phyloP scores from a whole-genome alignment of 1,140 invertebrate species.

The Polyergus mexicanus region DNA sequence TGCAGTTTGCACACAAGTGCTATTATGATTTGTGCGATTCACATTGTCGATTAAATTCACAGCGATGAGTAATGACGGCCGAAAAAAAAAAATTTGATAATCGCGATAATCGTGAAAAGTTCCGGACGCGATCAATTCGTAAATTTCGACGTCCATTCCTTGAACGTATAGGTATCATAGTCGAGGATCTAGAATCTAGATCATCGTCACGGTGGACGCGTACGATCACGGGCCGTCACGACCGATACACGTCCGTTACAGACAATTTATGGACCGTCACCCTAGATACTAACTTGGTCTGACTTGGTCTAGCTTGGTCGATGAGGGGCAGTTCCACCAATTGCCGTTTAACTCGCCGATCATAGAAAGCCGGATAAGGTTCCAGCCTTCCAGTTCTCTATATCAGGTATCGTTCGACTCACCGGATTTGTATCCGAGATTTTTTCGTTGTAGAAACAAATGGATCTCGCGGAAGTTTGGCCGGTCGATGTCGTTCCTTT shows the following conservation, averaged over 20 bases:
- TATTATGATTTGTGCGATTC: slow-evolving; percentile 41
- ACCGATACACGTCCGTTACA: slow-evolving; percentile 18
- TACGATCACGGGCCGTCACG: background rate
- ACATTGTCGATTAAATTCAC: slow-evolving; percentile 28
- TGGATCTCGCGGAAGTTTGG: slow-evolving; percentile 97
- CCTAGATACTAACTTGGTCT: slow-evolving; percentile 77
- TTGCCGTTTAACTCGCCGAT: slow-evolving; percentile 85
- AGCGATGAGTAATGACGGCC: background rate
- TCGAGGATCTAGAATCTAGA: background rate
- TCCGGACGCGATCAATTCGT: slow-evolving; percentile 1
- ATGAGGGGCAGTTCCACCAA: slow-evolving; percentile 81
- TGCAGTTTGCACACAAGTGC: slow-evolving; percentile 8
- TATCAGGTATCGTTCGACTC: slow-evolving; percentile 84
- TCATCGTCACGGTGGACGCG: slow-evolving; percentile 18
- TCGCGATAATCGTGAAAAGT: slow-evolving; percentile 14
- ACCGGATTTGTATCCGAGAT: slow-evolving; percentile 92
- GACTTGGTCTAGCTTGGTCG: slow-evolving; percentile 75
- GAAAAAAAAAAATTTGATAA: slow-evolving; percentile 9
- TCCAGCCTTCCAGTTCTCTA: slow-evolving; percentile 83
- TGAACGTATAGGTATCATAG: background rate
- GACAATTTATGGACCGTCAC: slow-evolving; percentile 55
- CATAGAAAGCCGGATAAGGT: slow-evolving; percentile 84
- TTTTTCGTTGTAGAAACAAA: slow-evolving; percentile 96
- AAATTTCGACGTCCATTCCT: background rate
- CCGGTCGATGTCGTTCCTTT: slow-evolving; percentile 93